Base-by-base conservation (phyloP, 2,113 vertebrate species). In the Drymodes brunneopygia region DNA sequence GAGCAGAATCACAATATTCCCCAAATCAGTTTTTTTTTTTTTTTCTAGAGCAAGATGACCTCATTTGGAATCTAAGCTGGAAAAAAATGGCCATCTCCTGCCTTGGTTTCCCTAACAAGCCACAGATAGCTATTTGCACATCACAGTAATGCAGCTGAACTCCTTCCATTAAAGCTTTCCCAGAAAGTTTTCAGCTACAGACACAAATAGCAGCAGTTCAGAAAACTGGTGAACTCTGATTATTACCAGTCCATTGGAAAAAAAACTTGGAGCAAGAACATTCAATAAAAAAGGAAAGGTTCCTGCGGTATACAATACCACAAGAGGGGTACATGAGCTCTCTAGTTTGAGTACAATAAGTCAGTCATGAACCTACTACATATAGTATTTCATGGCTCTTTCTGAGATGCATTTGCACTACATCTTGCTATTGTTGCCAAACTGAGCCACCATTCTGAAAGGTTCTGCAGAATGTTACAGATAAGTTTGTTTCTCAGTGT, bases 21-120 rank as follows among this genome's bases (percentile, higher is more conserved):
- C 29, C 33, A 73, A 83, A 54, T 2, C 25, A 81, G 13, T 5
- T 1, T 0, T 7, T 20, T 31, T 9, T 2, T 33, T 11, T 25
- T 47, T 38, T 62, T 8, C 60, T 58, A 79, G 56, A 78, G 51
- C 2, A 15, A n/a, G 24, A 58, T 12, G 0, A 81, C 10, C 25
- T 18, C 7, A 58, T 81, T 61, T 81, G 53, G 47, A 81, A 81
- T 42, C 3, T 28, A 61, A 27, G n/a, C 51, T 8, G 56, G 47
- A 21, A 86, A 71, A 80, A 75, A 25, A 4, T 0, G 7, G 29
- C 45, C 22, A 48, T 40, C 17, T 82, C 48, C 57, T 60, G 48
- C n/a, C 62, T 61, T 65, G 14, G 33, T 40, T 85, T 71, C 27
- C 27, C 57, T 64, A 58, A 81, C 33, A 56, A 66, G 81, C 42